phyloP scores from a whole-genome alignment of 2,113 vertebrate species.

The Lepus europaeus region DNA sequence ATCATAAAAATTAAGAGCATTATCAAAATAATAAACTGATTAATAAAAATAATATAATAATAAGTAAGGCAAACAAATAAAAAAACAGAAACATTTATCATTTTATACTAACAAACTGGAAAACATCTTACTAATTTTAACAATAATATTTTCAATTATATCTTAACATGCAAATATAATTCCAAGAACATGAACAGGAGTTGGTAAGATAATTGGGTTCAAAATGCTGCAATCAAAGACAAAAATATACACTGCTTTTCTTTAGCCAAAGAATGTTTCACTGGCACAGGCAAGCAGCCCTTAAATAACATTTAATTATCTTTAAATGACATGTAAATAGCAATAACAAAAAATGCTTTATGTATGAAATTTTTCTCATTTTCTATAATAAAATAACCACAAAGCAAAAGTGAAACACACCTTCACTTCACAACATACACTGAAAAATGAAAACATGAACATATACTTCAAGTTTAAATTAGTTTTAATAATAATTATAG shows the following conservation, averaged over 20 bases:
- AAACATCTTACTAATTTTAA: conserved; percentile 24
- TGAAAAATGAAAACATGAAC: background rate
- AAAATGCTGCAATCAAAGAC: conserved; percentile 75
- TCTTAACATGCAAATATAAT: conserved; percentile 72
- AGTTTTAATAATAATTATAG: background rate
- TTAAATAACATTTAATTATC: conserved; percentile 63
- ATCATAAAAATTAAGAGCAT: too few relatives aligned
- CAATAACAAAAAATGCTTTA: background rate
- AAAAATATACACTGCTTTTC: conserved; percentile 64
- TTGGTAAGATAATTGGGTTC: conserved; percentile 68
- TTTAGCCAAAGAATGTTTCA: conserved; percentile 71
- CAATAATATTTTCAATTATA: conserved; percentile 78
- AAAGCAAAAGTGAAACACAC: background rate
- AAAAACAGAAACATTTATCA: conserved; percentile 61
- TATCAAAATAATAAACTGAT: conserved; percentile 27
- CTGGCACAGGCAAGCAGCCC: conserved; percentile 54
- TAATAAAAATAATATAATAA: conserved; percentile 43
- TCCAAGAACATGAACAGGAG: conserved; percentile 77
- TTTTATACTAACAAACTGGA: conserved; percentile 1
- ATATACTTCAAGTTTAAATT: conserved; percentile 11
- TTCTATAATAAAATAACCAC: conserved; percentile 22
- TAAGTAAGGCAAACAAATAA: background rate
- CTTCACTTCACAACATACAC: background rate
- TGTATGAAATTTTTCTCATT: background rate
- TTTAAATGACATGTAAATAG: conserved; percentile 34